Percentiles rank a stretch among this genome's conserved stretches.
These are phyloP conservation scores for Cheilosia soror DNA, from an alignment of 2,888 invertebrate genomes.

Conservation along the genomic window DNA sequence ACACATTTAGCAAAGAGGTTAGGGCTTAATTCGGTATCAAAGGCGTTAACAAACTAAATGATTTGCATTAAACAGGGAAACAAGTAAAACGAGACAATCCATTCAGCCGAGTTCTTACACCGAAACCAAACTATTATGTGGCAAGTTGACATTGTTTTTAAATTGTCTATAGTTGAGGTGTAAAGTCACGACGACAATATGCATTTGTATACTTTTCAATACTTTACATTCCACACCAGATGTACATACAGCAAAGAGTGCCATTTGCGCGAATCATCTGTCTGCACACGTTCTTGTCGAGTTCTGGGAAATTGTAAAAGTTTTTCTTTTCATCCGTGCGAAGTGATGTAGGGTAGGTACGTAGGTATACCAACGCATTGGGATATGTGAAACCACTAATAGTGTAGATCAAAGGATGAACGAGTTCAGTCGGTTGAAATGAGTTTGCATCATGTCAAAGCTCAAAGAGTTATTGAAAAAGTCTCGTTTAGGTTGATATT, in stretches of 20 bases:
- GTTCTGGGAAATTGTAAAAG: neutral
- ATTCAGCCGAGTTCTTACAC: neutral
- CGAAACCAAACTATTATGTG: neutral
- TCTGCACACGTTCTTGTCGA: too few species aligned
- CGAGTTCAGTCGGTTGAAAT: constrained; percentile 4
- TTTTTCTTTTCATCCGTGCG: neutral
- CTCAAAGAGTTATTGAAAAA: too few species aligned
- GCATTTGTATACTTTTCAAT: neutral
- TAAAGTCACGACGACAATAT: neutral
- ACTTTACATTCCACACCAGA: too few species aligned
- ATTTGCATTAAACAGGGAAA: neutral
- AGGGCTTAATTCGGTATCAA: neutral
- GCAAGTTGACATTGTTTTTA: neutral
- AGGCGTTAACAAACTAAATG: neutral
- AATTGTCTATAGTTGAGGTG: neutral
- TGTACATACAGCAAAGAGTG: too few species aligned
- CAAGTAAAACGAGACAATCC: neutral
- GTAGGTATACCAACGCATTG: neutral
- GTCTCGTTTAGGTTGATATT: too few species aligned
- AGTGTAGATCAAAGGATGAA: constrained; percentile 17
- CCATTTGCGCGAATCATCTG: too few species aligned
- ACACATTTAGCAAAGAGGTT: neutral
- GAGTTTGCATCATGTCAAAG: too few species aligned
- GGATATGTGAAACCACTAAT: constrained; percentile 19
- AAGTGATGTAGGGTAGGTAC: neutral